A percentile compares a stretch with the other conserved stretches of the same genome.
phyloP scores from a whole-genome alignment of 2,888 invertebrate genomes.

The Ashinkailepas kermadecensis region DNA sequence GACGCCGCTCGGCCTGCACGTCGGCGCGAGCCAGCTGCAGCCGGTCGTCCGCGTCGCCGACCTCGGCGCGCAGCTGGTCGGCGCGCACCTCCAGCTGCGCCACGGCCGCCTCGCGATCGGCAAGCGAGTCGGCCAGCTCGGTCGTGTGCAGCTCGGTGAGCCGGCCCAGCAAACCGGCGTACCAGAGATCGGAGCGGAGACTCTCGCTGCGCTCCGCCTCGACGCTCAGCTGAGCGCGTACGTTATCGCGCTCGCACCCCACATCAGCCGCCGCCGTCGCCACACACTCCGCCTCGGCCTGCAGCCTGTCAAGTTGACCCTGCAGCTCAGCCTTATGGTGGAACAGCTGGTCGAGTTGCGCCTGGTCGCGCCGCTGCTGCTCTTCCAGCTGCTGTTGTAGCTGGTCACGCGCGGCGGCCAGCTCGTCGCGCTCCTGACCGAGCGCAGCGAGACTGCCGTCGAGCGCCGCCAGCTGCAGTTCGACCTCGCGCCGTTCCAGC shows the following conservation, averaged over 20 bases:
- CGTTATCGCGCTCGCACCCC: neutral
- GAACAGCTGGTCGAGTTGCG: neutral
- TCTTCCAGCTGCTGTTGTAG: neutral
- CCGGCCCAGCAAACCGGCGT: neutral
- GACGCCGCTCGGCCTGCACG: neutral
- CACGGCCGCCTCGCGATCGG: neutral
- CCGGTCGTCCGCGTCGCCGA: neutral
- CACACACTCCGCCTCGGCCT: slow-evolving; percentile 4
- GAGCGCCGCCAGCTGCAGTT: slow-evolving; percentile 1
- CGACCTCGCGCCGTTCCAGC: neutral
- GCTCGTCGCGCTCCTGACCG: slow-evolving; percentile 14
- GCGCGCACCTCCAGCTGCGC: neutral
- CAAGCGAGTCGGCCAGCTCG: neutral
- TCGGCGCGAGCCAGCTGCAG: slow-evolving; percentile 1
- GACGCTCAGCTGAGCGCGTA: neutral
- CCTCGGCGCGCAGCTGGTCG: neutral
- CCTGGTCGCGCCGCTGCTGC: neutral
- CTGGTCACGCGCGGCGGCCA: neutral
- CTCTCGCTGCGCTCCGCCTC: neutral
- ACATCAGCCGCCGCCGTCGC: neutral
- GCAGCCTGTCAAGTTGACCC: neutral
- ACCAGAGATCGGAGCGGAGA: slow-evolving; percentile 6
- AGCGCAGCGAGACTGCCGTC: slow-evolving; percentile 7
- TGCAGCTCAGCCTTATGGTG: neutral
- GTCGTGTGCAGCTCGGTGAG: neutral